phyloP scores from a whole-genome alignment of 2,888 invertebrate genomes.

The Polydrusus tereticollis region DNA sequence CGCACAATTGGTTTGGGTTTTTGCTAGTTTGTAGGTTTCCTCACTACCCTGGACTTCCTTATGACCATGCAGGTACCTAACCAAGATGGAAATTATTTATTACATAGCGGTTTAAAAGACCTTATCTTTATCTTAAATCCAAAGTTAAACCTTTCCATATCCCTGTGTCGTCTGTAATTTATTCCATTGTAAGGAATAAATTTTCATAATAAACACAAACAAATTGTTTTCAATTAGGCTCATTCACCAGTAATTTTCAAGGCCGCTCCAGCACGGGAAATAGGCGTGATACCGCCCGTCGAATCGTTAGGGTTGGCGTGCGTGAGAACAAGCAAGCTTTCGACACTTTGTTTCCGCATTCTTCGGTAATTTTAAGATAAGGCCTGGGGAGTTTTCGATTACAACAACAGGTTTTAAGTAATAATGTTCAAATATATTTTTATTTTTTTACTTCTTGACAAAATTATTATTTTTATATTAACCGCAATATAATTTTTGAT shows the following conservation, averaged over 20 bases:
- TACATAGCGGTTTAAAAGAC: no score
- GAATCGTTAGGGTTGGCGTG: conserved; percentile 25
- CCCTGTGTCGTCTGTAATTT: background rate
- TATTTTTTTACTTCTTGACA: no score
- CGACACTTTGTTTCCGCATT: conserved; percentile 32
- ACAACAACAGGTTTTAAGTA: background rate
- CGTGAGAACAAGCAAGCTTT: conserved; percentile 33
- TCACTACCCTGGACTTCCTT: no score
- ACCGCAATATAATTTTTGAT: no score
- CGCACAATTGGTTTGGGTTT: no score
- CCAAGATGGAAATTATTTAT: no score
- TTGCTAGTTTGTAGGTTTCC: no score
- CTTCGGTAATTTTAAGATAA: conserved; percentile 26
- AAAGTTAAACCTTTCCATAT: background rate
- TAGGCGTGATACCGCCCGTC: background rate
- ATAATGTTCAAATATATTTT: no score
- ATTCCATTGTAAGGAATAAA: background rate
- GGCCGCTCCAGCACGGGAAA: no score
- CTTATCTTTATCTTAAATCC: no score
- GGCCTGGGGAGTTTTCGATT: conserved; percentile 22
- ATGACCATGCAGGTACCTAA: no score
- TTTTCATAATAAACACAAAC: background rate
- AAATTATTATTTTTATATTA: no score
- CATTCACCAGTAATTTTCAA: background rate
- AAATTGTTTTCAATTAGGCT: conserved; percentile 20